These are phyloP conservation scores for Zenarchopterus dispar DNA, from an alignment of 2,797 vertebrate genomes.

Conservation along the genomic window DNA sequence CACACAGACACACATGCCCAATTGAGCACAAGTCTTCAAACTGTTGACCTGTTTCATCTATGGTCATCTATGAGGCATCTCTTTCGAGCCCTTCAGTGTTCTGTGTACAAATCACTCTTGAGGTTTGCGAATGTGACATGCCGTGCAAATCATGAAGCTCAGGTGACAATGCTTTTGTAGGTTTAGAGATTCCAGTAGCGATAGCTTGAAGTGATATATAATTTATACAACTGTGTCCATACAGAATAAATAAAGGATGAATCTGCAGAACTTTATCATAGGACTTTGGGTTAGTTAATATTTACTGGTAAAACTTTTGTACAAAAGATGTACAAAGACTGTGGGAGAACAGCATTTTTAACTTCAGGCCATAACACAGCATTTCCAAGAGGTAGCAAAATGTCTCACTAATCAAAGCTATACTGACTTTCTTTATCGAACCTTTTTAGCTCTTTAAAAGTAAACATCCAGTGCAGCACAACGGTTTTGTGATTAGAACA, in stretches of 20 bases:
- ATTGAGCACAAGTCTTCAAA: constrained; percentile 20
- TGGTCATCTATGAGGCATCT: constrained; percentile 6
- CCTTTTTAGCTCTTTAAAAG: too few relatives aligned
- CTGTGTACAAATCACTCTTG: background rate
- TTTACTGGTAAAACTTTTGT: background rate
- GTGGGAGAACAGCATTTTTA: too few relatives aligned
- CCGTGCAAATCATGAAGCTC: background rate
- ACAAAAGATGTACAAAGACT: background rate
- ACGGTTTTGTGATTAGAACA: too few relatives aligned
- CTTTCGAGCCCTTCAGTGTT: background rate
- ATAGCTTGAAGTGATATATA: background rate
- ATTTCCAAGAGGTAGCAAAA: too few relatives aligned
- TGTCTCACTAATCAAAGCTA: too few relatives aligned
- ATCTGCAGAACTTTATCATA: background rate
- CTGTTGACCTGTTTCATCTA: constrained; percentile 3
- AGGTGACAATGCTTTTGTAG: background rate
- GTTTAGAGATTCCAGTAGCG: background rate
- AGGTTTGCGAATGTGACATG: background rate
- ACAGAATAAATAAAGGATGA: background rate
- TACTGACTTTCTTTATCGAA: too few relatives aligned
- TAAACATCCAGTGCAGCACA: too few relatives aligned
- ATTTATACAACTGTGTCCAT: background rate
- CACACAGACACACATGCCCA: constrained; percentile 7
- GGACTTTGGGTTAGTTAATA: background rate
- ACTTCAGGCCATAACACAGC: too few relatives aligned